A percentile compares a stretch with the other conserved stretches of the same genome.
phyloP scores from a whole-genome alignment of 2,888 invertebrate species.

The Anthophora plumipes region DNA sequence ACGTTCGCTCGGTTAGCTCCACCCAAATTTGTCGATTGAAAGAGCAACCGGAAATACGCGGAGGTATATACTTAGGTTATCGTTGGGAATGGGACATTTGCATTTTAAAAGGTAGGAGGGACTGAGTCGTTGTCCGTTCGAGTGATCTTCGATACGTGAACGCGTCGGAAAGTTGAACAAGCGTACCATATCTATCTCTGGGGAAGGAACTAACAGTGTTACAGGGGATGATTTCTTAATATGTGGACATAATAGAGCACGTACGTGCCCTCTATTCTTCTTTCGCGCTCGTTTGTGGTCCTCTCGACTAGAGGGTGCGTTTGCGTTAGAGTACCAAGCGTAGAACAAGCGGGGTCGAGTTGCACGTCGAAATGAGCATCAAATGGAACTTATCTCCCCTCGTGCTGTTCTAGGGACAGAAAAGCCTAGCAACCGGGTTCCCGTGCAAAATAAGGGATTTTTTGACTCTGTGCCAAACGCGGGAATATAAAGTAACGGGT shows the following conservation, averaged over 20 bases:
- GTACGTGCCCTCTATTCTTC: not conserved
- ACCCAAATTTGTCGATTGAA: not conserved
- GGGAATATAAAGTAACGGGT: slow-evolving; percentile 25
- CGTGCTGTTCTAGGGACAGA: not conserved
- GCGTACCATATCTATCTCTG: too few species aligned
- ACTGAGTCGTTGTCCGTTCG: not conserved
- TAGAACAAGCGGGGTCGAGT: not conserved
- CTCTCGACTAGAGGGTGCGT: not conserved
- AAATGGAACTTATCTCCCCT: not conserved
- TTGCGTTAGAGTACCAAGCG: not conserved
- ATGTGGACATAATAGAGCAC: too few species aligned
- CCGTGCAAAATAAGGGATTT: not conserved
- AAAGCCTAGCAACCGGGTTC: not conserved
- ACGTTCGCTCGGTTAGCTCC: slow-evolving; percentile 17
- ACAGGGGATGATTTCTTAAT: not conserved
- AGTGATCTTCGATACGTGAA: not conserved
- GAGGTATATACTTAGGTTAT: not conserved
- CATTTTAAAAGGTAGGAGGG: not conserved
- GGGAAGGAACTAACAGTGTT: too few species aligned
- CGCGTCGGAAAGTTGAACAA: too few species aligned
- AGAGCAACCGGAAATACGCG: not conserved
- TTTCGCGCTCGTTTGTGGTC: not conserved
- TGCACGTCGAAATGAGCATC: not conserved
- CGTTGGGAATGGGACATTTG: not conserved
- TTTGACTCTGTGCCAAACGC: slow-evolving; percentile 42